Evolutionary conservation across 1,140 invertebrate species (phyloP).

Genomic region (Pollicipes pollicipes): DNA sequence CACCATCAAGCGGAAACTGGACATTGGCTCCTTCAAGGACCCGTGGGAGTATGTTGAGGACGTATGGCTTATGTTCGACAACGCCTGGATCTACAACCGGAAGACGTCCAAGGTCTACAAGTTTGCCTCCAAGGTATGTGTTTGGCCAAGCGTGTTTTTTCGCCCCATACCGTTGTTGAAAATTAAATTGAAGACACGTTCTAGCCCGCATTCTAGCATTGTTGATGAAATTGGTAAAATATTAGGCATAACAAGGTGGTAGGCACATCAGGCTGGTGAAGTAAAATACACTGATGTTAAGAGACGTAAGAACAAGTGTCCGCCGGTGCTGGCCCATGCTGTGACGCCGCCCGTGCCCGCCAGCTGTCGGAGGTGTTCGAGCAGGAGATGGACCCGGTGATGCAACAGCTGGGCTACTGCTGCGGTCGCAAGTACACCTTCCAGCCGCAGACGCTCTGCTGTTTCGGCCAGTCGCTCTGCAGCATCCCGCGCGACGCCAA

Average conservation of each 20-base stretch:
- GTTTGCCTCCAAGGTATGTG: conserved; percentile 89
- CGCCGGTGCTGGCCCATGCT: too few relatives aligned
- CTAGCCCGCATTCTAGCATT: too few relatives aligned
- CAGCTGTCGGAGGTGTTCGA: conserved; percentile 96
- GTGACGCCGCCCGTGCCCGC: conserved; percentile 22
- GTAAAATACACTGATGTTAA: too few relatives aligned
- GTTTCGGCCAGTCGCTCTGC: conserved; percentile 86
- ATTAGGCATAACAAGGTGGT: too few relatives aligned
- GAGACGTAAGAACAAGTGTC: too few relatives aligned
- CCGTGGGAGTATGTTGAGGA: conserved; percentile 99
- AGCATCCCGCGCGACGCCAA: conserved; percentile 95
- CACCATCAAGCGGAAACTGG: conserved; percentile 84
- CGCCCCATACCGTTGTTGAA: too few relatives aligned
- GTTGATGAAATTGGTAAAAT: too few relatives aligned
- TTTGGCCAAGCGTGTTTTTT: too few relatives aligned
- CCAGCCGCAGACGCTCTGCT: conserved; percentile 96
- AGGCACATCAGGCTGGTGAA: too few relatives aligned
- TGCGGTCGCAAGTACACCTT: conserved; percentile 97
- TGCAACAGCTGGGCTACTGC: conserved; percentile 95
- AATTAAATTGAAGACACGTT: too few relatives aligned
- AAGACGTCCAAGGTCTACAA: conserved; percentile 96
- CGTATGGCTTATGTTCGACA: conserved; percentile 99
- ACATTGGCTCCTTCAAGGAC: conserved; percentile 84
- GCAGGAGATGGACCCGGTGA: conserved; percentile 92
- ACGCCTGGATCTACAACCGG: conserved; percentile 98